Percentiles rank a stretch among this genome's conserved stretches.
Conservation (phyloP, 2,797 vertebrate genomes). For the Pangasius mekongensis region DNA sequence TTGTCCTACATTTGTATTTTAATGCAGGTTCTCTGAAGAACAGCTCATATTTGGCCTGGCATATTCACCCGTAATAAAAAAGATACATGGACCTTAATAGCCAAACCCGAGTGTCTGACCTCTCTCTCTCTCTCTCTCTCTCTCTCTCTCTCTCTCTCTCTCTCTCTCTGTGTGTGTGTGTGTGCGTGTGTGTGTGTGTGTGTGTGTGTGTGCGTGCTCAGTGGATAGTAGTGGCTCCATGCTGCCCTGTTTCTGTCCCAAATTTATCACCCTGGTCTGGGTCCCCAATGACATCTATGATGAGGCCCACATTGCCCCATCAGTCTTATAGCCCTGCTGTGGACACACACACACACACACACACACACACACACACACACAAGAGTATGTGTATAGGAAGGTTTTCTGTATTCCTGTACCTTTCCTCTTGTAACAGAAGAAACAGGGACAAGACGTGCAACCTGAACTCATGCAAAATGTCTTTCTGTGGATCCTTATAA, state of each 20-base stretch:
- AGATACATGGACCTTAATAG: slow-evolving; percentile 44
- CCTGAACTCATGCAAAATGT: neutral
- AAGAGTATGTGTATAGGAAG: neutral
- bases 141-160: slow-evolving; percentile 5
- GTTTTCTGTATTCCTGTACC: neutral
- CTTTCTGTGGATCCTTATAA: neutral
- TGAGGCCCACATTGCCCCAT: slow-evolving; percentile 49
- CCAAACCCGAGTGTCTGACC: slow-evolving; percentile 42
- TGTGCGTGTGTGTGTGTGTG: neutral
- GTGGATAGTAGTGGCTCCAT: slow-evolving; percentile 5
- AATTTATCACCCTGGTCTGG: slow-evolving; percentile 57
- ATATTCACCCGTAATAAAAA: slow-evolving; percentile 42
- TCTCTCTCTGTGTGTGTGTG: neutral
- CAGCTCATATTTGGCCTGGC: slow-evolving; percentile 24
- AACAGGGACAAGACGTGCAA: neutral
- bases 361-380: neutral
- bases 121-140: slow-evolving; percentile 51
- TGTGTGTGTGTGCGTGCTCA: slow-evolving; percentile 10
- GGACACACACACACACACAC: slow-evolving; percentile 6
- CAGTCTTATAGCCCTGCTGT: slow-evolving; percentile 45
- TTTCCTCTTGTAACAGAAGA: neutral
- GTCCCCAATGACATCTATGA: slow-evolving; percentile 54
- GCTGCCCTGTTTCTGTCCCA: slow-evolving; percentile 42
- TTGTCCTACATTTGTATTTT: slow-evolving; percentile 28
- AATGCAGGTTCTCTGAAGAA: slow-evolving; percentile 36